Conservation (phyloP, 2,797 vertebrate genomes). For the Sebastes miniatus region DNA sequence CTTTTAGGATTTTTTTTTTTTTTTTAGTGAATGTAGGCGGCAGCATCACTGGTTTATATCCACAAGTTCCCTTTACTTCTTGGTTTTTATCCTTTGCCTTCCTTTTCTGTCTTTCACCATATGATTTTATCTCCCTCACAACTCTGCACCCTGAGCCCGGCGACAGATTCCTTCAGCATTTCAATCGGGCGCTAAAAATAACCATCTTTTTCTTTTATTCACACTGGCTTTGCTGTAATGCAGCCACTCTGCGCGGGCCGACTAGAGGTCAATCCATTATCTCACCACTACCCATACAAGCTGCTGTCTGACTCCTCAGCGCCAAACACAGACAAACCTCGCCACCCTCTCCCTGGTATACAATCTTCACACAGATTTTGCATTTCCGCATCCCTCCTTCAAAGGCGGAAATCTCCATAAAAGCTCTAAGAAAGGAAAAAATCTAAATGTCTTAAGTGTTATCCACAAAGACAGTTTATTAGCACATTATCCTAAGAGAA, state of each 20-base stretch:
- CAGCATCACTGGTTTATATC: constrained; percentile 13
- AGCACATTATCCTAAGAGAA: neutral
- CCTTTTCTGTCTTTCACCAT: constrained; percentile 26
- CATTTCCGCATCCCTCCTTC: constrained; percentile 9
- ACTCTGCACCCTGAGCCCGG: constrained; percentile 74
- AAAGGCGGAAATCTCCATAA: neutral
- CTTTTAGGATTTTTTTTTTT: constrained; percentile 49
- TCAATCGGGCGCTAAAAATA: constrained; percentile 89
- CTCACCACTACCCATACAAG: constrained; percentile 66
- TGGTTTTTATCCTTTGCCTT: constrained; percentile 29
- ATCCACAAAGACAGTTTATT: too few relatives aligned
- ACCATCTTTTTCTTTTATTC: constrained; percentile 85
- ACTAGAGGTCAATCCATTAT: constrained; percentile 89
- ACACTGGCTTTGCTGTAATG: constrained; percentile 85
- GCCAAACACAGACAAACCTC: constrained; percentile 36
- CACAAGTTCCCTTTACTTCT: constrained; percentile 20
- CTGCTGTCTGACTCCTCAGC: constrained; percentile 62
- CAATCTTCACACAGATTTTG: constrained; percentile 18
- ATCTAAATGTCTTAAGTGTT: neutral
- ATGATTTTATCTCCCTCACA: constrained; percentile 69
- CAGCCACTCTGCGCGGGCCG: constrained; percentile 80
- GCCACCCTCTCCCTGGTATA: constrained; percentile 24
- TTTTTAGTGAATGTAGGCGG: constrained; percentile 18
- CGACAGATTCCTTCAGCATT: constrained; percentile 76
- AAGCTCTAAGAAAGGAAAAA: neutral